Conservation (phyloP, 92 coral and sea anemone genomes). For the Paragorgia papillata region DNA sequence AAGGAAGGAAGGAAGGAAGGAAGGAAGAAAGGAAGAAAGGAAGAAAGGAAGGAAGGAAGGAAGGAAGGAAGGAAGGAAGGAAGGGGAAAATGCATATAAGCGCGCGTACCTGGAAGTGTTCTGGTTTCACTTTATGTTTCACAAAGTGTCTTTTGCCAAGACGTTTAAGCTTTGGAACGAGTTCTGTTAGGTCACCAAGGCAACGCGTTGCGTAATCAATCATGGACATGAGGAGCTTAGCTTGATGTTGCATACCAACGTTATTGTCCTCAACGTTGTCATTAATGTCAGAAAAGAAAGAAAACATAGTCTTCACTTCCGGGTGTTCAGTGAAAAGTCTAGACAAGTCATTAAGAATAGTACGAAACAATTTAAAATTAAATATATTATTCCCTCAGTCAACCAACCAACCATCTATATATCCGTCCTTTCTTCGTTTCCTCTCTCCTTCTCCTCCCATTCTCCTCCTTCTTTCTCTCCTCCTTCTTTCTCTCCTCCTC, state of each 20-base stretch:
- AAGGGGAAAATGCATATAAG: not conserved
- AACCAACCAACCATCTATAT: too few species aligned
- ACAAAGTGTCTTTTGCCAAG: slow-evolving; percentile 31
- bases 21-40: slow-evolving; percentile 9
- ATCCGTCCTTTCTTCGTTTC: too few species aligned
- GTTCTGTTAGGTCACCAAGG: slow-evolving; percentile 23
- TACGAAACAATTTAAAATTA: too few species aligned
- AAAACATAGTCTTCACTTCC: slow-evolving; percentile 24
- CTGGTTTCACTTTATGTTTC: slow-evolving; percentile 33
- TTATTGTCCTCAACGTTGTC: not conserved
- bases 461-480: too few species aligned
- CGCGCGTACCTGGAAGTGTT: slow-evolving; percentile 29
- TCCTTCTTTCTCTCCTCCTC: too few species aligned
- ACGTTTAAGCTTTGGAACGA: slow-evolving; percentile 29
- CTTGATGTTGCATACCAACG: slow-evolving; percentile 11
- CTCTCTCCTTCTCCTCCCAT: not conserved
- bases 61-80: slow-evolving; percentile 22
- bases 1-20: slow-evolving; percentile 17
- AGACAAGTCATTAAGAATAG: not conserved
- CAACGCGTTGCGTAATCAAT: slow-evolving; percentile 36
- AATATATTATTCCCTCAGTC: too few species aligned
- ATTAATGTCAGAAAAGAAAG: slow-evolving; percentile 4
- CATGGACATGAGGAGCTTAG: slow-evolving; percentile 36
- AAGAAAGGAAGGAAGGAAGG: slow-evolving; percentile 20
- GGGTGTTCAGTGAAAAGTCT: slow-evolving; percentile 11